Evolutionary conservation across 2,113 vertebrate species (phyloP), one percentile per base, ranked within the genome.

Genomic region (Aleadryas rufinucha): DNA sequence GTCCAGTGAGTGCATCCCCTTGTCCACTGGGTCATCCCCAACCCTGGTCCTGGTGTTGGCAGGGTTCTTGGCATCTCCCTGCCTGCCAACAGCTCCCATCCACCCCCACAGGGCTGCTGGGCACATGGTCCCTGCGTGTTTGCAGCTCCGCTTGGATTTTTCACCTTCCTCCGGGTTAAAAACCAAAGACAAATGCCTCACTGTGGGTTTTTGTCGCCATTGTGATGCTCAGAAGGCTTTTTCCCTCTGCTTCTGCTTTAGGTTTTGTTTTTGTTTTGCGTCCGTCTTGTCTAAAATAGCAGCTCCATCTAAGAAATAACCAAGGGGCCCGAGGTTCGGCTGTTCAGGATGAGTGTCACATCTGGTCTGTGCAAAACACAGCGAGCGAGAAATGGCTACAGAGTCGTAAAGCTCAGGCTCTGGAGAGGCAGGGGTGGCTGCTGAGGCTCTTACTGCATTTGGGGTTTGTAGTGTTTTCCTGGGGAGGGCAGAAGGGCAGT

Each of bases 261-360:
- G 88, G 35, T 71, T 89, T 90, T 87, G 54, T 75, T 85, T 79
- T 75, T 85, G 49, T 88, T 93, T 72, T 28, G 1, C 0, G 30
- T 90, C 80, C 93, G 77, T 76, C 65, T 77, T 82, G 80, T 96
- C 68, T 90, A 72, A 96, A 97, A 96, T 84, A 95, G 91, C 90
- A 93, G 70, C 90, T 96, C 66, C 47, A 69, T 85, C 60, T 61
- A 39, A 7, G 7, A 93, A 96, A 93, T 95, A 94, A 96, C 91
- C 70, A 81, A 90, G 60, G 68, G 80, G 65, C 66, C 95, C 64
- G 82, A 84, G 82, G 84, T 89, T n/a, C 39, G 66, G 74, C 65
- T 45, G 42, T 49, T 97, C 84, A 50, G 71, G 86, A 84, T 91
- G 93, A 95, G 82, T 33, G 0, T 82, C 96, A 66, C 87, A 90